A percentile compares a stretch with the other conserved stretches of the same genome.
phyloP scores from a whole-genome alignment of 2,888 invertebrate genomes.

The Zygothrica quintamaculata region DNA sequence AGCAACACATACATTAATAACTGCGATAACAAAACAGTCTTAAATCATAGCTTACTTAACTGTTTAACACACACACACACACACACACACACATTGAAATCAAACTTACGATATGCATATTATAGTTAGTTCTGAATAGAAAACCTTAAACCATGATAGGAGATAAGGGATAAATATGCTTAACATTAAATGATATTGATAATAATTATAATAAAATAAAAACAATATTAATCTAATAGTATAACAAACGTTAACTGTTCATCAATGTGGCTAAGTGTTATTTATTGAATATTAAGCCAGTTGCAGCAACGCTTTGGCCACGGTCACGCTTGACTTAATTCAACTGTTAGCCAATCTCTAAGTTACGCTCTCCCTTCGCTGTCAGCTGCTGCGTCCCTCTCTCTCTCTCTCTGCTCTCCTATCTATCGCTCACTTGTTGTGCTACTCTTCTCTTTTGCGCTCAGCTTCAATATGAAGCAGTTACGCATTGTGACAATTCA shows the following conservation, averaged over 20 bases:
- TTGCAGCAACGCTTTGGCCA: slow-evolving; percentile 63
- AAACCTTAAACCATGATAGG: too few relatives aligned
- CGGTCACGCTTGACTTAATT: slow-evolving; percentile 65
- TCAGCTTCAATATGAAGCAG: slow-evolving; percentile 14
- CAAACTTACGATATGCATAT: too few relatives aligned
- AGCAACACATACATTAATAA: too few relatives aligned
- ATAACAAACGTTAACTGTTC: slow-evolving; percentile 17
- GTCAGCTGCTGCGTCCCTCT: not conserved
- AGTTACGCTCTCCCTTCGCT: not conserved
- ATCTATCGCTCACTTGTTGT: too few relatives aligned
- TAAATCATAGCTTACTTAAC: too few relatives aligned
- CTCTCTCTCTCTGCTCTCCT: not conserved
- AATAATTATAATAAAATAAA: not conserved
- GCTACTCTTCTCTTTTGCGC: slow-evolving; percentile 4
- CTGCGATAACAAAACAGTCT: too few relatives aligned
- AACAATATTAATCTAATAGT: slow-evolving; percentile 9
- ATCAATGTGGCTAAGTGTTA: slow-evolving; percentile 17
- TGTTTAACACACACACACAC: too few relatives aligned
- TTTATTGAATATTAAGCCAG: slow-evolving; percentile 60
- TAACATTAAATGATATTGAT: too few relatives aligned
- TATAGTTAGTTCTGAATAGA: too few relatives aligned
- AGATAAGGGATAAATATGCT: too few relatives aligned
- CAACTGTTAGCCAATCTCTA: slow-evolving; percentile 52
- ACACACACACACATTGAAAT: too few relatives aligned
- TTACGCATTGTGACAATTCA: slow-evolving; percentile 57